Evolutionary conservation across 2,797 vertebrate species (phyloP), one percentile per base, ranked within the genome.

Genomic region (Diplodus sargus): DNA sequence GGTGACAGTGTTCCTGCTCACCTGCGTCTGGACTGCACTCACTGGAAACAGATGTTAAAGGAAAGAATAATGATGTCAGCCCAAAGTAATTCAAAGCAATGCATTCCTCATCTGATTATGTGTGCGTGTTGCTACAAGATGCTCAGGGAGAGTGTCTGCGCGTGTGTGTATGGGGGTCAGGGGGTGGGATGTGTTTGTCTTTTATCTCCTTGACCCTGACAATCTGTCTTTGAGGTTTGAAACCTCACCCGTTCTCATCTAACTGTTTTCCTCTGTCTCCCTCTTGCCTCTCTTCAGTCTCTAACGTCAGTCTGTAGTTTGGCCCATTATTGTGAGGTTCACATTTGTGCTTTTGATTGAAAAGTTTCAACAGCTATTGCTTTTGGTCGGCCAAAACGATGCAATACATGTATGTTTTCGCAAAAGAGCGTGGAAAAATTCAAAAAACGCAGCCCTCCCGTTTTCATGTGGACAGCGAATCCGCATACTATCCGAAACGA

Each of bases 41-140:
- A 85, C 73, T 89, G 72, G 65, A 93, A 91, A 79, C 93, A 91
- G 92, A 92, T 94, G 93, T 91, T 82, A 60, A 43, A 78, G 53
- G 18, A 88, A 87, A 91, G 84, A 64, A 88, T 91, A 89, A 94
- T 76, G 84, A 39, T 56, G 51, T 22, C 64, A 14, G 45, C 72
- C 57, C 49, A 71, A 30, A 76, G 81, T 58, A 70, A 85, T 80
- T 86, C 65, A 79, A 80, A 79, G 56, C 30, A 64, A 91, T 80
- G 75, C 63, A 72, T 84, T 82, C 83, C 83, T 42, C 14, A 59
- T 62, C 22, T 47, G 43, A 15, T 2, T 62, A 17, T 22, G n/a
- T 62, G 60, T 54, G 11, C 12, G 80, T 82, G 61, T 72, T 30
- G 51, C 57, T 53, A 65, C 53, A 63, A 53, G 70, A 56, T 60